These are phyloP conservation scores for Zoanthus gigantus DNA, from an alignment of 92 coral and sea anemone species.

Conservation along the genomic window DNA sequence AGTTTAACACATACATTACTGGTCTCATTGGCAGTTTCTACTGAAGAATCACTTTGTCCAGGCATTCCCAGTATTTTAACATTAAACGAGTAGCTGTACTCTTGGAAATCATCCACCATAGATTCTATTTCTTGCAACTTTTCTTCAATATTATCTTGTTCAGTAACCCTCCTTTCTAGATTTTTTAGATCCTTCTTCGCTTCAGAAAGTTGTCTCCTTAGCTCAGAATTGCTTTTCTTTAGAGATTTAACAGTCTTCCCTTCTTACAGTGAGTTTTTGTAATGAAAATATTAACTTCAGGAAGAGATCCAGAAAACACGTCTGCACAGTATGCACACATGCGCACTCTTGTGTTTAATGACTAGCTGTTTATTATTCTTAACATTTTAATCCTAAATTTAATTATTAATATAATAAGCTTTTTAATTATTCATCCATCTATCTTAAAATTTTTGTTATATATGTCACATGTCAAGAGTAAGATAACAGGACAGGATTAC, in stretches of 20 bases:
- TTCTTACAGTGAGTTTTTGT: background rate
- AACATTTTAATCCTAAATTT: background rate
- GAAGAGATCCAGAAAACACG: too few species aligned
- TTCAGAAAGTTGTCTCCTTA: background rate
- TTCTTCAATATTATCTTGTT: slow-evolving; percentile 5
- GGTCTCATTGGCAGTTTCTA: slow-evolving; percentile 50
- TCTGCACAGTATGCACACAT: too few species aligned
- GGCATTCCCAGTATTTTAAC: slow-evolving; percentile 45
- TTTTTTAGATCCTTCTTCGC: background rate
- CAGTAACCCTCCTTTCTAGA: background rate
- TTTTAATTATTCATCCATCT: too few species aligned
- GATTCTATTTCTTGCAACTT: background rate
- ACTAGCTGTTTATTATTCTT: background rate
- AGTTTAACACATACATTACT: slow-evolving; percentile 47
- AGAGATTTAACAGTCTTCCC: background rate
- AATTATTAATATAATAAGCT: too few species aligned
- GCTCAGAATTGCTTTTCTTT: background rate
- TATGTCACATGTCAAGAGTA: too few species aligned
- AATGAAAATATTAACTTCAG: too few species aligned
- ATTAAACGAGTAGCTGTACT: slow-evolving; percentile 48
- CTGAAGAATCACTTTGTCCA: slow-evolving; percentile 14
- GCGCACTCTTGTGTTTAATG: too few species aligned
- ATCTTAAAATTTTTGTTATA: too few species aligned
- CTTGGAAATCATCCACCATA: slow-evolving; percentile 28
- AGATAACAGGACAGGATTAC: too few species aligned